Base-by-base conservation (phyloP, 2,797 vertebrate genomes). In the Eospalax fontanierii region DNA sequence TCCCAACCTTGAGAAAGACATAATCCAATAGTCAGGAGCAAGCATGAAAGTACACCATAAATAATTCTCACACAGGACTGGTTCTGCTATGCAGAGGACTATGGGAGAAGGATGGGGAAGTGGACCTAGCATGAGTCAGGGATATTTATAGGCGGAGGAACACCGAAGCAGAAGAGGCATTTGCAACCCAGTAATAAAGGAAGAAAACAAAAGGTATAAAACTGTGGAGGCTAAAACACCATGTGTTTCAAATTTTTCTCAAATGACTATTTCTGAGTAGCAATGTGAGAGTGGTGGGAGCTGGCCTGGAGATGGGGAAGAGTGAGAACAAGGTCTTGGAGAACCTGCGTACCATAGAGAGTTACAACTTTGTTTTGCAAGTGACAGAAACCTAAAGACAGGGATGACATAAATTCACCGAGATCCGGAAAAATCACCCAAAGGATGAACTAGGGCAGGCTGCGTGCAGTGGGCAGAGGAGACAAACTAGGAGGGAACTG, bases 261-360 rank as follows among this genome's bases (percentile, higher is more conserved):
- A 54, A 14, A 46, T 1, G 40, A 6, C 40, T 50, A 5, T 33
- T 82, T 35, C 38, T 63, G 40, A 75, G 40, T 33, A 79, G 43
- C 4, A 19, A 6, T 1, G 40, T 16, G 21, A 38, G 54, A 10
- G 43, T 21, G 6, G 40, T 24, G 3, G 30, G 22, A 65, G 57
- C 57, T 43, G 35, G 26, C 5, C 30, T 3, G 5, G 68, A 28
- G 14, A 10, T 18, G 2, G 12, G 33, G 9, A 15, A 82, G 33
- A 6, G 12, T 0, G 0, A 11, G 33, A 11, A 21, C 33, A 19
- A 9, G 24, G 1, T 5, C 15, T 4, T 7, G 1, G 54, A 40
- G 35, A 70, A 33, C 21, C 6, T 66, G 40, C 3, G 28, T 46
- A 24, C 50, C 81, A 70, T 63, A 15, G 75, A 85, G 80, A 33